Evolutionary conservation across 2,888 invertebrate genomes (phyloP).

Genomic region (Monoplex corrugatus): DNA sequence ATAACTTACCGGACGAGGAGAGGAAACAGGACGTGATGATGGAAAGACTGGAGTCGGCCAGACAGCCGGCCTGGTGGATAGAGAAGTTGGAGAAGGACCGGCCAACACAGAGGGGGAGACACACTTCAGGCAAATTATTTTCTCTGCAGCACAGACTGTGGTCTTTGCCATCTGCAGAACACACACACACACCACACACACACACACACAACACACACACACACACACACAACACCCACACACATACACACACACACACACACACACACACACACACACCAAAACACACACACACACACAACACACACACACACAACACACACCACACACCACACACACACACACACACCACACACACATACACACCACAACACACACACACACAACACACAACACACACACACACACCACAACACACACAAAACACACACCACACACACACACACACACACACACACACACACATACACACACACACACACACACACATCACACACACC

Average conservation of each 20-base stretch:
- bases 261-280: not conserved
- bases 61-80: not conserved
- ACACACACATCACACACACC: not conserved
- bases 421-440: not conserved
- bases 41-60: slow-evolving; percentile 5
- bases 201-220: too few species aligned
- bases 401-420: not conserved
- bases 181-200: not conserved
- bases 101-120: slow-evolving; percentile 49
- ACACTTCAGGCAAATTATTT: slow-evolving; percentile 36
- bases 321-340: not conserved
- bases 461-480: not conserved
- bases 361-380: not conserved
- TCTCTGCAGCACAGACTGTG: slow-evolving; percentile 49
- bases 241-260: not conserved
- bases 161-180: slow-evolving; percentile 49
- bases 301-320: not conserved
- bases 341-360: not conserved
- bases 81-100: not conserved
- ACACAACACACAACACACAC: not conserved
- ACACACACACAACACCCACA: not conserved
- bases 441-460: not conserved
- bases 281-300: not conserved
- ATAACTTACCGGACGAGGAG: not conserved
- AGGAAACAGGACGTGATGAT: slow-evolving; percentile 48